phyloP scores from a whole-genome alignment of 2,797 vertebrate genomes.

The Stomatorhinus walkeri region DNA sequence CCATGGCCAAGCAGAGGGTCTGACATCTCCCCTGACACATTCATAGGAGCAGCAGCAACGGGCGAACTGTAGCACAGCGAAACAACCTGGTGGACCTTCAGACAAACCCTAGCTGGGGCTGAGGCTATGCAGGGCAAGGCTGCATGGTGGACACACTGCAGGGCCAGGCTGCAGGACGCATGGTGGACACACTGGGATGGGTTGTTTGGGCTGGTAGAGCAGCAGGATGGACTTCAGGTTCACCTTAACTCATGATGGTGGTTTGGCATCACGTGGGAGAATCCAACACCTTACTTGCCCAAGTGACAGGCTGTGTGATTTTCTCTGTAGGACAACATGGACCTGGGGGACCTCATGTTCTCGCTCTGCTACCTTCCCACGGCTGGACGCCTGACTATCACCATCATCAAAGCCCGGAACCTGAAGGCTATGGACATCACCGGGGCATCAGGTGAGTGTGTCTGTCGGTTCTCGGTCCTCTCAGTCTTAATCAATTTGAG shows the following conservation, averaged over 20 bases:
- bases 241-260: not conserved
- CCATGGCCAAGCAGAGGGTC: not conserved
- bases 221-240: not conserved
- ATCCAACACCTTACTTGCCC: not conserved
- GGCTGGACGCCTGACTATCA: constrained; percentile 92
- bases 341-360: constrained; percentile 97
- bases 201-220: not conserved
- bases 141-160: too few species aligned
- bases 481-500: not conserved
- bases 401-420: constrained; percentile 96
- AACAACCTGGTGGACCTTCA: not conserved
- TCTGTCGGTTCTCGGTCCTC: not conserved
- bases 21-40: not conserved
- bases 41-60: not conserved
- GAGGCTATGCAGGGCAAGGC: not conserved
- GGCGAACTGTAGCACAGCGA: too few species aligned
- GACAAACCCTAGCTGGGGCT: not conserved
- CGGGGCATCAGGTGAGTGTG: constrained; percentile 82
- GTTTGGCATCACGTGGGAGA: not conserved
- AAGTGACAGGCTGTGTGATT: not conserved
- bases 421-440: constrained; percentile 99
- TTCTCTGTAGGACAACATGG: constrained; percentile 76
- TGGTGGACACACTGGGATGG: not conserved
- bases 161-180: not conserved
- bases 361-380: constrained; percentile 97